phyloP scores from a whole-genome alignment of 2,888 invertebrate species.

The Drosophila barbarae region DNA sequence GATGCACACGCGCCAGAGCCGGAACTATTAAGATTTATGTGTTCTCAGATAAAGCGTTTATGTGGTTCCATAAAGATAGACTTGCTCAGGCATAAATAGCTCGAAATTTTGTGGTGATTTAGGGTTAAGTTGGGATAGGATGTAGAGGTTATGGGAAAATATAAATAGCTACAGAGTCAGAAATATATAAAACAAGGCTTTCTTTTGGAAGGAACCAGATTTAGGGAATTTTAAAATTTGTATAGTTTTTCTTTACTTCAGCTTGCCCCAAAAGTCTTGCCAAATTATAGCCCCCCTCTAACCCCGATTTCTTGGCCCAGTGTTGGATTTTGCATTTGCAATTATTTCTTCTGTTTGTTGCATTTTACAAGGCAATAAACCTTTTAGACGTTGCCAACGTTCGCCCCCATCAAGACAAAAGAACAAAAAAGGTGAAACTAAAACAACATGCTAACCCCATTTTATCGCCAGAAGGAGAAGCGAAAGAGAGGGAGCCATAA shows the following conservation, averaged over 20 bases:
- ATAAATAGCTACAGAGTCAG: neutral
- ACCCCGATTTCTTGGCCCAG: conserved; percentile 27
- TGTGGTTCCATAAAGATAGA: conserved; percentile 28
- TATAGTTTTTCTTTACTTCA: neutral
- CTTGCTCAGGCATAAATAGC: conserved; percentile 27
- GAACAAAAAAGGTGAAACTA: conserved; percentile 41
- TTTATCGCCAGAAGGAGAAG: conserved; percentile 42
- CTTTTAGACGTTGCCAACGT: conserved; percentile 18
- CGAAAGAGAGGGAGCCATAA: conserved; percentile 2
- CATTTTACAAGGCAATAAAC: conserved; percentile 44
- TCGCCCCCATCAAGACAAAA: conserved; percentile 58
- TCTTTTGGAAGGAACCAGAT: neutral
- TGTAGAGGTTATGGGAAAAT: neutral
- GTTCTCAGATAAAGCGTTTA: conserved; percentile 31
- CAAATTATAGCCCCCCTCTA: conserved; percentile 24
- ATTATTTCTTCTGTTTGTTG: conserved; percentile 46
- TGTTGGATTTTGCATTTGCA: conserved; percentile 32
- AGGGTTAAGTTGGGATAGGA: conserved; percentile 8
- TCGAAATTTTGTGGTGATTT: neutral
- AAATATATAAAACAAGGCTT: neutral
- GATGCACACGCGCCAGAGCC: conserved; percentile 17
- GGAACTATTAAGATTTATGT: conserved; percentile 22
- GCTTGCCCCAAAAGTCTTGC: conserved; percentile 15
- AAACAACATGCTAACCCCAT: conserved; percentile 55
- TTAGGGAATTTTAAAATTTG: too few species aligned